Conservation (phyloP, 1,140 invertebrate genomes). For the Drosophila ogumai region DNA sequence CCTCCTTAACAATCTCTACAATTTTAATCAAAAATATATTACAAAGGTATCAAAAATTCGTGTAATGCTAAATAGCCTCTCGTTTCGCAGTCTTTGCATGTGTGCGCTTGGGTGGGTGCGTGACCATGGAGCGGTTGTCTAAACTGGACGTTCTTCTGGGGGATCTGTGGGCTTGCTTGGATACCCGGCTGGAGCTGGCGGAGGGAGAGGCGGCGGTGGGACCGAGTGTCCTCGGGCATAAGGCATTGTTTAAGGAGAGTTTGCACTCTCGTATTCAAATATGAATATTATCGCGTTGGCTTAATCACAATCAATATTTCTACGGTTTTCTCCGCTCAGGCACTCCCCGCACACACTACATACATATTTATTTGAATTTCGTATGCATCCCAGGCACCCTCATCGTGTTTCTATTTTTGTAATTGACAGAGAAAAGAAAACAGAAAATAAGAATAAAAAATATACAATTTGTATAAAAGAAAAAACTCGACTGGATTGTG, state of each 20-base stretch:
- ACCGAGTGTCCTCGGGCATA: slow-evolving; percentile 53
- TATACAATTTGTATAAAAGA: slow-evolving; percentile 3
- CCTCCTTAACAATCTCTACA: background rate
- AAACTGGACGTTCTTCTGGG: slow-evolving; percentile 39
- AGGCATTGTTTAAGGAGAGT: slow-evolving; percentile 81
- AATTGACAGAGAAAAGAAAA: slow-evolving; percentile 31
- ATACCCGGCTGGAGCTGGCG: background rate
- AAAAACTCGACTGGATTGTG: slow-evolving; percentile 61
- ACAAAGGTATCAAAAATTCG: slow-evolving; percentile 13
- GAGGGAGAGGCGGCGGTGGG: background rate
- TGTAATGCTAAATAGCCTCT: background rate
- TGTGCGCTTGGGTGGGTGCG: slow-evolving; percentile 70
- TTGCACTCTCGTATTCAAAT: slow-evolving; percentile 77
- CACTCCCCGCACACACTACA: slow-evolving; percentile 46
- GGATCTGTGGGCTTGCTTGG: slow-evolving; percentile 1
- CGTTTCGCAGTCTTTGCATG: slow-evolving; percentile 29
- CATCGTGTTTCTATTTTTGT: slow-evolving; percentile 50
- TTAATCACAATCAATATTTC: slow-evolving; percentile 80
- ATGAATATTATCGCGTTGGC: slow-evolving; percentile 84
- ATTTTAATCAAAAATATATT: background rate
- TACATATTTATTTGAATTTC: slow-evolving; percentile 51
- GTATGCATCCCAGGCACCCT: slow-evolving; percentile 71
- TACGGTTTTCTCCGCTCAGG: slow-evolving; percentile 42
- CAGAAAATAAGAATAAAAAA: slow-evolving; percentile 14
- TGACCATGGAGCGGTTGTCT: slow-evolving; percentile 51